Evolutionary conservation across 2,113 vertebrate genomes (phyloP).

Genomic region (Trematocara marginatum): DNA sequence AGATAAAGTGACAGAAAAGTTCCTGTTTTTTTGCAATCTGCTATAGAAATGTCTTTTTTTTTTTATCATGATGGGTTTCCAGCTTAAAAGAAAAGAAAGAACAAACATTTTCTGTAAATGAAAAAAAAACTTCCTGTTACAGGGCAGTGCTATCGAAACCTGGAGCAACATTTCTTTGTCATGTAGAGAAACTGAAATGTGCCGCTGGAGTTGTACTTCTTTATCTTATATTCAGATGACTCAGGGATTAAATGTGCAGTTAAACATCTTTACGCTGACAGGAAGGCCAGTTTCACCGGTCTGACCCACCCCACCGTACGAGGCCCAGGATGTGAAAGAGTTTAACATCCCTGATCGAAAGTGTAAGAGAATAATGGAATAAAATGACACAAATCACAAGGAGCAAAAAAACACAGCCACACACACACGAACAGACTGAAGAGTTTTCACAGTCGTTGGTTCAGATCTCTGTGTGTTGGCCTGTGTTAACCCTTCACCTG

Average conservation of each 20-base stretch:
- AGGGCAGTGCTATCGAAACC: not conserved
- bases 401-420: not conserved
- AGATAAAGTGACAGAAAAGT: not conserved
- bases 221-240: not conserved
- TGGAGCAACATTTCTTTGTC: not conserved
- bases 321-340: not conserved
- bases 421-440: not conserved
- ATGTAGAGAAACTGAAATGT: not conserved
- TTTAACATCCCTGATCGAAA: not conserved
- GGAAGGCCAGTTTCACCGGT: not conserved
- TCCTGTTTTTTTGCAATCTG: not conserved
- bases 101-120: not conserved
- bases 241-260: not conserved
- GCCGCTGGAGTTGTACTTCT: not conserved
- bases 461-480: not conserved
- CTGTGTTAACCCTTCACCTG: not conserved
- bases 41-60: not conserved
- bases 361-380: not conserved
- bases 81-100: not conserved
- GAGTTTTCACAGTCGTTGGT: not conserved
- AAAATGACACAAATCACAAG: not conserved
- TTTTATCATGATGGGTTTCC: not conserved
- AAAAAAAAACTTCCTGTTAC: not conserved
- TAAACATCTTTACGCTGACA: not conserved
- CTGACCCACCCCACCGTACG: rapidly evolving